phyloP scores from a whole-genome alignment of 1,140 invertebrate species.

The Hyphantria cunea region DNA sequence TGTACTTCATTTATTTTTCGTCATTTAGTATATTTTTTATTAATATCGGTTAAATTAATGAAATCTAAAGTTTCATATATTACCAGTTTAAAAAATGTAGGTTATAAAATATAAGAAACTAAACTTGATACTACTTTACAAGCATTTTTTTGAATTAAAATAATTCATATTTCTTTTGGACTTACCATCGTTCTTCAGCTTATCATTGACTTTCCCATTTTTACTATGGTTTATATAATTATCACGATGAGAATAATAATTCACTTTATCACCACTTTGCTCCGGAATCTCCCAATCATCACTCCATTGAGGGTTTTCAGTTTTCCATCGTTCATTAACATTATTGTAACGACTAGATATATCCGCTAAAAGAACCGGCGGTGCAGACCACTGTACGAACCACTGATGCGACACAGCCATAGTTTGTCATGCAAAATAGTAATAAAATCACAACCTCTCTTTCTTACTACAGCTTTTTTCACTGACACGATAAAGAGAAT shows the following conservation, averaged over 20 bases:
- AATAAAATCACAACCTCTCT: conserved; percentile 23
- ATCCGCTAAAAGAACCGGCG: conserved; percentile 58
- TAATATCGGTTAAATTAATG: too few relatives aligned
- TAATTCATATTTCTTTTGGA: too few relatives aligned
- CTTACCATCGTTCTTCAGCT: too few relatives aligned
- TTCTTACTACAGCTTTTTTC: background rate
- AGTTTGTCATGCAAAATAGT: conserved; percentile 31
- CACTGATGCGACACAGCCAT: conserved; percentile 73
- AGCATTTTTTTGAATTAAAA: too few relatives aligned
- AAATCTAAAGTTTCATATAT: too few relatives aligned
- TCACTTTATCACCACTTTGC: conserved; percentile 8
- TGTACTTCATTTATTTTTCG: too few relatives aligned
- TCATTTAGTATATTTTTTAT: too few relatives aligned
- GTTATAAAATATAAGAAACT: too few relatives aligned
- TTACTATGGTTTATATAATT: background rate
- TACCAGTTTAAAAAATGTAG: too few relatives aligned
- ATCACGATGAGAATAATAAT: conserved; percentile 7
- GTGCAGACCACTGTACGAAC: conserved; percentile 74
- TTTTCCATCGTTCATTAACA: conserved; percentile 50
- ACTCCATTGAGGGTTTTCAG: conserved; percentile 36
- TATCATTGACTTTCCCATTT: too few relatives aligned
- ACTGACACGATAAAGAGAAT: conserved; percentile 9
- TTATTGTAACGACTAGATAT: conserved; percentile 56
- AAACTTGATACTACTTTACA: too few relatives aligned
- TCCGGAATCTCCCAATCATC: conserved; percentile 32